Evolutionary conservation across 2,888 invertebrate genomes (phyloP).

Genomic region (Eurytoma californica): DNA sequence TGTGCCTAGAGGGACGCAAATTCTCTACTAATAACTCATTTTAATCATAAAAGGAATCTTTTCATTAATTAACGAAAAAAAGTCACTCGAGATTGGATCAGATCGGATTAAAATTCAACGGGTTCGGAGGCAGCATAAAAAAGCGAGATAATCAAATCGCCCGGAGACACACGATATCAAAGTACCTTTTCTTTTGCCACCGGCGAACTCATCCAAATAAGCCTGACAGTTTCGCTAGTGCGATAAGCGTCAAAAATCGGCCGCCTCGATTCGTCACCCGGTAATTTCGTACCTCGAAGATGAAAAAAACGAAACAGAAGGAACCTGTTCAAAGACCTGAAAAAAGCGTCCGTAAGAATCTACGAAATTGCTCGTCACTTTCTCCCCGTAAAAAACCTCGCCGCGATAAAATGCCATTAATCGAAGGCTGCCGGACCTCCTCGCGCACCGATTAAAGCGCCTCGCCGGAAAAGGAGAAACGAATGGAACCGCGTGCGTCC

Average conservation of each 20-base stretch:
- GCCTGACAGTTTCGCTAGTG: no score
- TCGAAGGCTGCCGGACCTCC: conserved; percentile 2
- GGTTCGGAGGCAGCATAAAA: no score
- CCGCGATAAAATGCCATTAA: conserved; percentile 6
- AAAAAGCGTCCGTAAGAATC: neutral
- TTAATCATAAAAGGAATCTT: no score
- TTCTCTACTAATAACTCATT: no score
- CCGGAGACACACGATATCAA: no score
- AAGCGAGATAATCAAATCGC: no score
- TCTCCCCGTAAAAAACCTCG: conserved; percentile 22
- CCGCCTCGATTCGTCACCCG: neutral
- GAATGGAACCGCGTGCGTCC: neutral
- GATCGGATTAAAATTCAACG: no score
- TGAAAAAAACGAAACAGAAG: neutral
- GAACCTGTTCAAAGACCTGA: neutral
- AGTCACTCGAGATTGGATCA: no score
- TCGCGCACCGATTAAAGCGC: neutral
- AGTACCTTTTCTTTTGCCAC: no score
- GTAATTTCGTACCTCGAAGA: neutral
- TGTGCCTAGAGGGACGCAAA: no score
- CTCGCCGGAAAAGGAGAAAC: conserved; percentile 8
- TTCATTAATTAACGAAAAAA: no score
- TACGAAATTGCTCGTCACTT: conserved; percentile 39
- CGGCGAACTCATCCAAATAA: no score
- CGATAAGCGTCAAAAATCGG: neutral